Percentiles rank a stretch among this genome's conserved stretches.
These are phyloP conservation scores for Podarcis lilfordi DNA, from an alignment of 2,797 vertebrate genomes.

Conservation along the genomic window DNA sequence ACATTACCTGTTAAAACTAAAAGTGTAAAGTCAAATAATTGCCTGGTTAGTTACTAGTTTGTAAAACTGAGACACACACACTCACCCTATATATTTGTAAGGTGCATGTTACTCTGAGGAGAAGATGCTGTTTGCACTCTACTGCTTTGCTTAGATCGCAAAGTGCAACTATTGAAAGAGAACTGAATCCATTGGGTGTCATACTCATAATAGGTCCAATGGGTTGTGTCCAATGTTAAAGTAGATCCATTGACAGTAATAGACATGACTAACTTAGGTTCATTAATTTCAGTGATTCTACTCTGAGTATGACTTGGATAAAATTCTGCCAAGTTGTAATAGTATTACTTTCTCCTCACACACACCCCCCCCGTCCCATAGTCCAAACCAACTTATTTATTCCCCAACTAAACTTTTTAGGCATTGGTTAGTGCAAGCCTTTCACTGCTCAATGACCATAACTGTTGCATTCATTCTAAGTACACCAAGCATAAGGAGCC, in stretches of 20 bases:
- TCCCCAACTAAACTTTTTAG: background rate
- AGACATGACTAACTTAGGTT: too few species aligned
- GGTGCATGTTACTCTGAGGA: background rate
- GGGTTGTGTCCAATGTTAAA: too few species aligned
- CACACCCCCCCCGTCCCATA: background rate
- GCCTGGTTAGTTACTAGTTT: background rate
- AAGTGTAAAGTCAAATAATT: background rate
- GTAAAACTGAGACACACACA: background rate
- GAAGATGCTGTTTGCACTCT: background rate
- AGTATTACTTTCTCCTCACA: background rate
- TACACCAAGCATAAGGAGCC: background rate
- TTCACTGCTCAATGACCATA: background rate
- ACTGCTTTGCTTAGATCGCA: background rate
- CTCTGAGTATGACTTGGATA: too few species aligned
- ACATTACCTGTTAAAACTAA: background rate
- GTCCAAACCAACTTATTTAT: background rate
- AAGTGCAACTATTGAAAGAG: background rate
- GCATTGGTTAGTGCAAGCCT: background rate
- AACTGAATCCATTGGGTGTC: rapidly evolving
- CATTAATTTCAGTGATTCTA: too few species aligned
- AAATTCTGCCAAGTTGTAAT: background rate
- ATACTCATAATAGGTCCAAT: too few species aligned
- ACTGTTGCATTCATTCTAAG: background rate
- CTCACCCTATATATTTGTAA: background rate
- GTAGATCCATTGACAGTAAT: too few species aligned